A percentile compares a stretch with the other conserved stretches of the same genome.
Conservation (phyloP, 2,888 invertebrate species). For the Zeuzera pyrina region DNA sequence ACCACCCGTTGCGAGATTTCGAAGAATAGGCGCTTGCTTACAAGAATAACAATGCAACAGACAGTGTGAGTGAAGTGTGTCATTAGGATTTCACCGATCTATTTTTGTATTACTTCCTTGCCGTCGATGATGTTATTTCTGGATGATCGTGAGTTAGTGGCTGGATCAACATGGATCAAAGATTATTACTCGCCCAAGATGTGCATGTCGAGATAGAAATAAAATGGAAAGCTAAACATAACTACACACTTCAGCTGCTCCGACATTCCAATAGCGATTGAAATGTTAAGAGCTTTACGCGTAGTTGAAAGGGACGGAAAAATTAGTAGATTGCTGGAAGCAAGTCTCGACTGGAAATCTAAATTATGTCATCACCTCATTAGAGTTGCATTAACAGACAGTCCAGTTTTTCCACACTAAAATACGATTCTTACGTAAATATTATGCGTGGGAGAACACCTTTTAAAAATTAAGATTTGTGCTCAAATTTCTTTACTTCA, state of each 20-base stretch:
- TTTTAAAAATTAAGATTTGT: constrained; percentile 3
- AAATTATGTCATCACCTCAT: constrained; percentile 12
- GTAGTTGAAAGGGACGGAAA: background rate
- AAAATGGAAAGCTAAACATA: background rate
- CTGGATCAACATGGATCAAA: constrained; percentile 46
- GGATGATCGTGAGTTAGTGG: constrained; percentile 27
- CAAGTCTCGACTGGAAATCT: background rate
- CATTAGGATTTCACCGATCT: constrained; percentile 52
- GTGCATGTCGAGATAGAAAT: constrained; percentile 5
- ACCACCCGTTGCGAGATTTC: constrained; percentile 50
- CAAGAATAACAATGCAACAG: constrained; percentile 11
- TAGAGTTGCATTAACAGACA: constrained; percentile 16
- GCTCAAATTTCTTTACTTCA: background rate
- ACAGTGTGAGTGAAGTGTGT: constrained; percentile 47
- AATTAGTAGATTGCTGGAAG: background rate
- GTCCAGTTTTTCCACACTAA: constrained; percentile 11
- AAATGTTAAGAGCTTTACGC: background rate
- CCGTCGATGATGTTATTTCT: constrained; percentile 26
- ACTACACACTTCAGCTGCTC: background rate
- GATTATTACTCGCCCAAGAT: constrained; percentile 39
- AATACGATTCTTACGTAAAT: constrained; percentile 16
- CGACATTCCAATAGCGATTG: background rate
- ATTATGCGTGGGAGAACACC: constrained; percentile 14
- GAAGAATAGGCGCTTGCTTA: constrained; percentile 26
- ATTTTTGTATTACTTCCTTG: constrained; percentile 30